A percentile compares a stretch with the other conserved stretches of the same genome.
Conservation (phyloP, 1,140 invertebrate genomes). For the Drosophila nannoptera region DNA sequence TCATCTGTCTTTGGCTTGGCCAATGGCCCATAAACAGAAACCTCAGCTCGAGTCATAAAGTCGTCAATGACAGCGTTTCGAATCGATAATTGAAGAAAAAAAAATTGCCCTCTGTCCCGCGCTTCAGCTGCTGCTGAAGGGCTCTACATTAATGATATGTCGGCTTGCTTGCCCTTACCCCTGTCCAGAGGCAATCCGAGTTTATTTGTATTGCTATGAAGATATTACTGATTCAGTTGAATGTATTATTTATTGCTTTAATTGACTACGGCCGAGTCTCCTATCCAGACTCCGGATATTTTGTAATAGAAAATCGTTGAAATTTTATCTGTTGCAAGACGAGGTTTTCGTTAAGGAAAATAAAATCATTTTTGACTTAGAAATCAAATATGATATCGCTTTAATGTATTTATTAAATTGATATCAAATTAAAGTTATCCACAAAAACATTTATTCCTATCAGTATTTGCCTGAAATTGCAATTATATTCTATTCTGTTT, state of each 20-base stretch:
- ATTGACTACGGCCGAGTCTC: constrained; percentile 1
- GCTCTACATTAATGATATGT: constrained; percentile 45
- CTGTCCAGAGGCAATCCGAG: constrained; percentile 33
- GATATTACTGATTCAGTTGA: constrained; percentile 4
- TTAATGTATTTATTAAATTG: neutral
- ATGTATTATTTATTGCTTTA: neutral
- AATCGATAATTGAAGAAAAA: constrained; percentile 62
- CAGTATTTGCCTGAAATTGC: neutral
- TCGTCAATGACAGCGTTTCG: constrained; percentile 64
- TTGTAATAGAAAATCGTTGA: too few species aligned
- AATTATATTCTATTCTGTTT: neutral
- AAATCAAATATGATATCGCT: too few species aligned
- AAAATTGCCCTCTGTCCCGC: constrained; percentile 35
- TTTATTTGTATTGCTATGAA: constrained; percentile 12
- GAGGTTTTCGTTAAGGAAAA: neutral
- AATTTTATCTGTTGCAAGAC: neutral
- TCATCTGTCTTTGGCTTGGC: constrained; percentile 25
- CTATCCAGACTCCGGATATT: neutral
- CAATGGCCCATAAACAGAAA: constrained; percentile 51
- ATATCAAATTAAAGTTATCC: neutral
- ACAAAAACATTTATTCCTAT: too few species aligned
- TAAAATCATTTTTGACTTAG: neutral
- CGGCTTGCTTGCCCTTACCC: constrained; percentile 42
- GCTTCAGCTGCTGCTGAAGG: constrained; percentile 10
- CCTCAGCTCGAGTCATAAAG: constrained; percentile 64